phyloP scores from a whole-genome alignment of 2,113 vertebrate species.

The Oreochromis tanganicae region DNA sequence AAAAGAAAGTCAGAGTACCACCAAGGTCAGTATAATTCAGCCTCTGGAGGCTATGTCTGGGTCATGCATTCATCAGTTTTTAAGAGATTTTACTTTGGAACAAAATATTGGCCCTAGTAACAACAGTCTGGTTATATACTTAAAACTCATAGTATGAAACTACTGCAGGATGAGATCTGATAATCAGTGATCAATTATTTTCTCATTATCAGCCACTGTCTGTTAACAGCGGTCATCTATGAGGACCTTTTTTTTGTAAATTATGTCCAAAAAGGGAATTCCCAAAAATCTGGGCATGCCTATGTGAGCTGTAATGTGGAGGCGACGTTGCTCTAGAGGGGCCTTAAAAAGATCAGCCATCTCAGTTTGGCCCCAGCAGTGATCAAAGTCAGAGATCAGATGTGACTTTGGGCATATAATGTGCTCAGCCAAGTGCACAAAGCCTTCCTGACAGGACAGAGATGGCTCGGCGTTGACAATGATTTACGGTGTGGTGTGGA shows the following conservation, averaged over 20 bases:
- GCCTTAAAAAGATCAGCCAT: conserved; percentile 27
- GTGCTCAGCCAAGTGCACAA: conserved; percentile 42
- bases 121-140: background rate
- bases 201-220: background rate
- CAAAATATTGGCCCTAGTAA: background rate
- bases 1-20: background rate
- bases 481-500: conserved; percentile 30
- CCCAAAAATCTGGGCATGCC: background rate
- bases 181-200: background rate
- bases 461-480: conserved; percentile 32
- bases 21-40: background rate
- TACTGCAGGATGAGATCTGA: background rate
- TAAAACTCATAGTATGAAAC: background rate
- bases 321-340: background rate
- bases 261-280: background rate
- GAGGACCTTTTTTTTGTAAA: background rate
- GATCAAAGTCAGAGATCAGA: conserved; percentile 58
- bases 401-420: conserved; percentile 51
- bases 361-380: conserved; percentile 2
- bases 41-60: background rate
- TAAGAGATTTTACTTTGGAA: background rate
- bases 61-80: background rate
- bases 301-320: background rate
- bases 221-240: background rate
- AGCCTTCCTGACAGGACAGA: conserved; percentile 50